A percentile compares a stretch with the other conserved stretches of the same genome.
phyloP scores from a whole-genome alignment of 1,140 invertebrate genomes.

The Mesaphorura yosii region DNA sequence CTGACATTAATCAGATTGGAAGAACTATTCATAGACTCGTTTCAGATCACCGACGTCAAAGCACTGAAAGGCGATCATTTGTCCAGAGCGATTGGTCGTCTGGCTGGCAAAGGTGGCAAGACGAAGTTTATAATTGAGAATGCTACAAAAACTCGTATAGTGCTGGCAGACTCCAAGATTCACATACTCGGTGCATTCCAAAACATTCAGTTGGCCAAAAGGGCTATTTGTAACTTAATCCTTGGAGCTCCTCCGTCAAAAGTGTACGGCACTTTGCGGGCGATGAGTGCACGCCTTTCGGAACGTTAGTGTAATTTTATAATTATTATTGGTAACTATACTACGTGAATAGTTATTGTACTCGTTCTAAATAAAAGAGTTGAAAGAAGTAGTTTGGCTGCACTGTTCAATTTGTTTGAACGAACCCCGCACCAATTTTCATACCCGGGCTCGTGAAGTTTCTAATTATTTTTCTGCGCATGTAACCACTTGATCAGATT shows the following conservation, averaged over 20 bases:
- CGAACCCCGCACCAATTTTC: no score
- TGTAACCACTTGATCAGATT: no score
- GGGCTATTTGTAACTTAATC: slow-evolving; percentile 95
- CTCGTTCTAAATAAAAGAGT: no score
- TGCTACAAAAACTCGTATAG: slow-evolving; percentile 95
- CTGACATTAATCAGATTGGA: slow-evolving; percentile 87
- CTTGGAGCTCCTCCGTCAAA: slow-evolving; percentile 90
- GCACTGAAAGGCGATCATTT: slow-evolving; percentile 90
- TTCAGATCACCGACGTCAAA: slow-evolving; percentile 95
- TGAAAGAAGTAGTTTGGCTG: no score
- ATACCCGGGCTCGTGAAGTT: no score
- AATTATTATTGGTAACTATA: no score
- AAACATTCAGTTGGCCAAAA: slow-evolving; percentile 87
- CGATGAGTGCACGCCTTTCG: slow-evolving; percentile 64
- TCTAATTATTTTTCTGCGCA: no score
- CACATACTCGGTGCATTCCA: slow-evolving; percentile 96
- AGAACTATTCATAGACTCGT: slow-evolving; percentile 93
- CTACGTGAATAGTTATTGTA: no score
- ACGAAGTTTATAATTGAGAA: slow-evolving; percentile 99
- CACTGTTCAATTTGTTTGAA: no score
- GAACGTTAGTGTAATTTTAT: slow-evolving; percentile 60
- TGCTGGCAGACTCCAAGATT: slow-evolving; percentile 90
- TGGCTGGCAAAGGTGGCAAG: slow-evolving; percentile 93
- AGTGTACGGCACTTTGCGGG: slow-evolving; percentile 84
- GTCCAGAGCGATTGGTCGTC: slow-evolving; percentile 83